Conservation (phyloP, 2,113 vertebrate species). For the Tor tambroides region DNA sequence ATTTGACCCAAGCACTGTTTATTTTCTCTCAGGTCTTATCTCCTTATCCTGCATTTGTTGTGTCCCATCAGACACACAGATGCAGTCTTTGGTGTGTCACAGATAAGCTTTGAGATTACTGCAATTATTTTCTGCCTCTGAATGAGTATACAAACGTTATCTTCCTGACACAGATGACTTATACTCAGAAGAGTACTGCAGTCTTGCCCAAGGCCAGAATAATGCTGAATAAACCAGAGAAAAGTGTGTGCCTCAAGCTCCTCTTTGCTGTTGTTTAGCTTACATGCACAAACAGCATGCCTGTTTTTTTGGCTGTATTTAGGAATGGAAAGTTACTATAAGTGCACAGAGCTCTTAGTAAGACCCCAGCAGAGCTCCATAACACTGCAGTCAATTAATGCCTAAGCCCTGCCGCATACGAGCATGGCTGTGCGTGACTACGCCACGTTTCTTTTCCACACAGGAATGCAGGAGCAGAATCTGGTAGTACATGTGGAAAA, state of each 20-base stretch:
- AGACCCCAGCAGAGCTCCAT: constrained; percentile 17
- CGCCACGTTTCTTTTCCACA: not conserved
- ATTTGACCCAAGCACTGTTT: constrained; percentile 23
- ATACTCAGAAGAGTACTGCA: not conserved
- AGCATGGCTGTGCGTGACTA: not conserved
- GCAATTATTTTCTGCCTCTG: constrained; percentile 30
- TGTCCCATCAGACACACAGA: constrained; percentile 21
- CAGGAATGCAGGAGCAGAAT: constrained; percentile 16
- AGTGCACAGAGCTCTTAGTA: constrained; percentile 2
- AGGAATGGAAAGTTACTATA: constrained; percentile 45
- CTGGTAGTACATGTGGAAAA: not conserved
- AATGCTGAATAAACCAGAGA: not conserved
- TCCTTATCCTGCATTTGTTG: constrained; percentile 16
- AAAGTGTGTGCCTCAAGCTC: not conserved
- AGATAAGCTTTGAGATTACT: constrained; percentile 38
- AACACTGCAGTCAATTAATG: constrained; percentile 18
- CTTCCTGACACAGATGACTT: constrained; percentile 37
- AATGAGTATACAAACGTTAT: constrained; percentile 34
- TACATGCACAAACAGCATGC: constrained; percentile 12
- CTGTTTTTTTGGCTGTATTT: not conserved
- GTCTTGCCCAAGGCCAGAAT: not conserved
- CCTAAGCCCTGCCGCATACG: not conserved
- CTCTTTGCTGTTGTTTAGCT: not conserved
- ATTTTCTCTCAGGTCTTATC: constrained; percentile 33
- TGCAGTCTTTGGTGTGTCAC: constrained; percentile 13